Conservation (phyloP, 2,113 vertebrate species). For the Chamaea fasciata region DNA sequence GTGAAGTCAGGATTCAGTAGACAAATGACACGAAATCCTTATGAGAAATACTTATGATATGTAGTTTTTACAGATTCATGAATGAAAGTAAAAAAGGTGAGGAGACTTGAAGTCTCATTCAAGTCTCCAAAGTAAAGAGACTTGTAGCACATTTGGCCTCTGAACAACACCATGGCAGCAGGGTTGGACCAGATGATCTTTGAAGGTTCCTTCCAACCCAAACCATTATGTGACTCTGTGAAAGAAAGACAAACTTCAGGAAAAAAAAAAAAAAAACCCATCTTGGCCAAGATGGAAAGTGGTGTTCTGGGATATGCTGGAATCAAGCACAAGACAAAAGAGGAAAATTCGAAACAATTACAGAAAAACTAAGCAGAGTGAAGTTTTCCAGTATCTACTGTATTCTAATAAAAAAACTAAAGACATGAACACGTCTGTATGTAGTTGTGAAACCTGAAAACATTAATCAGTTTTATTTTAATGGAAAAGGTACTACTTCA, state of each 20-base stretch:
- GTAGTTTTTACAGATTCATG: background rate
- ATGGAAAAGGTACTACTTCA: background rate
- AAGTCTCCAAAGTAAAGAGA: background rate
- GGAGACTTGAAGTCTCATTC: background rate
- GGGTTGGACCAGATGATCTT: background rate
- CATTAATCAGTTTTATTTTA: background rate
- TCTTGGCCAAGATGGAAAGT: background rate
- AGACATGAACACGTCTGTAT: background rate
- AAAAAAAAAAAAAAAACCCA: background rate
- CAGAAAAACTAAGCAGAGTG: background rate
- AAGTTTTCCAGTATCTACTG: background rate
- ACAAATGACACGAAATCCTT: background rate
- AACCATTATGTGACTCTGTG: background rate
- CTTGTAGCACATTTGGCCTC: background rate
- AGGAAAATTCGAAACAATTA: background rate
- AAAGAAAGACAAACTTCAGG: background rate
- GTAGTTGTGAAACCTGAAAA: background rate
- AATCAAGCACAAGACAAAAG: background rate
- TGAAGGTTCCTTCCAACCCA: background rate
- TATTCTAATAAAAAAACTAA: background rate
- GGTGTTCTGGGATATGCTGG: background rate
- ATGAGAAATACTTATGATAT: background rate
- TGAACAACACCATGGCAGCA: background rate
- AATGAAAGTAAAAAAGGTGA: background rate
- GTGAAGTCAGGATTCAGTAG: background rate